Evolutionary conservation across 2,113 vertebrate species (phyloP).

Genomic region (Eudyptes chrysolophus): DNA sequence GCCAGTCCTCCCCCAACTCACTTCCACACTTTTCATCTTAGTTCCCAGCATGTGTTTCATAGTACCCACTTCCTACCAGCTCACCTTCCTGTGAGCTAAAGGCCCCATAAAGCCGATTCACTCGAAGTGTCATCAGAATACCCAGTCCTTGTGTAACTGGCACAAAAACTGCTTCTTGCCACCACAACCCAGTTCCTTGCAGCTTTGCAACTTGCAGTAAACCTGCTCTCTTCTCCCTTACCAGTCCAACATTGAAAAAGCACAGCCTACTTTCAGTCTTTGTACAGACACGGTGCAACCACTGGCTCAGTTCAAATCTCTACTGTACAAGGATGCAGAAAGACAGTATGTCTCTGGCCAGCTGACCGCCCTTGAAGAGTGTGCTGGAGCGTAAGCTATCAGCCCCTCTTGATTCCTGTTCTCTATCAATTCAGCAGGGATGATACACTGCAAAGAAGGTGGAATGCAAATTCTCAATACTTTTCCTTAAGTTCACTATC

Average conservation of each 20-base stretch:
- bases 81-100: background rate
- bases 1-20: background rate
- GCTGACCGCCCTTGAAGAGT: background rate
- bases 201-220: background rate
- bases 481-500: background rate
- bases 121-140: background rate
- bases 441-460: background rate
- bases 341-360: background rate
- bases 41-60: background rate
- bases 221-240: background rate
- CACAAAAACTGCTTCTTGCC: background rate
- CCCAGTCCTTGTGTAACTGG: rapidly evolving
- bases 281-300: background rate
- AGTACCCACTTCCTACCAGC: background rate
- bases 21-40: background rate
- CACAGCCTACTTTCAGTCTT: background rate
- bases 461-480: background rate
- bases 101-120: background rate
- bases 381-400: background rate
- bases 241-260: background rate
- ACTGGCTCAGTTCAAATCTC: background rate
- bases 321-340: background rate
- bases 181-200: background rate
- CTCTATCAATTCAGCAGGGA: background rate
- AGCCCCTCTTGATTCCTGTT: background rate